Conservation (phyloP, 2,888 invertebrate genomes). For the Apotomis turbidana region DNA sequence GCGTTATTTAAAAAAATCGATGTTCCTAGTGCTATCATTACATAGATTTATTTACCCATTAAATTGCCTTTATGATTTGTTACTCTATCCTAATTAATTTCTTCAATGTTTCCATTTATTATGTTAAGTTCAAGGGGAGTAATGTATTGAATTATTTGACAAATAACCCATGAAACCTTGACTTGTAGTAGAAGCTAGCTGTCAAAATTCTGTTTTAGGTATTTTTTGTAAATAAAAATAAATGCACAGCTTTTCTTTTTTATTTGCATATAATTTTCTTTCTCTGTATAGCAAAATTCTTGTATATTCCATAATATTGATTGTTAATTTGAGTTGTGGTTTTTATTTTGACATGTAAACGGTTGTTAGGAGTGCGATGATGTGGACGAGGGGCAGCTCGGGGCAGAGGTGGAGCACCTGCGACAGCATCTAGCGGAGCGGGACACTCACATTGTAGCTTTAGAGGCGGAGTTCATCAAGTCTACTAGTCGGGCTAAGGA, state of each 20-base stretch:
- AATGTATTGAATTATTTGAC: conserved; percentile 37
- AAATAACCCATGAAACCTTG: conserved; percentile 27
- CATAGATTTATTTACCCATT: conserved; percentile 31
- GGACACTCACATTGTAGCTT: conserved; percentile 91
- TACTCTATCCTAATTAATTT: conserved; percentile 25
- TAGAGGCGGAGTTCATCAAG: conserved; percentile 93
- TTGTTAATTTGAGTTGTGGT: conserved; percentile 45
- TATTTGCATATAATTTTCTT: conserved; percentile 49
- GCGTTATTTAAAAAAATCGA: conserved; percentile 20
- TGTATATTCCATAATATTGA: conserved; percentile 19
- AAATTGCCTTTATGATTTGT: conserved; percentile 36
- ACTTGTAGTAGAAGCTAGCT: conserved; percentile 37
- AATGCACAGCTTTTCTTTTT: conserved; percentile 55
- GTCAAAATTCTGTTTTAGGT: conserved; percentile 42
- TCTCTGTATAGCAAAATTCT: conserved; percentile 25
- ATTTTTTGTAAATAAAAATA: conserved; percentile 33
- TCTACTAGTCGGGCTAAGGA: conserved; percentile 91
- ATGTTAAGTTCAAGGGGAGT: conserved; percentile 46
- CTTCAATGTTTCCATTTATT: conserved; percentile 22
- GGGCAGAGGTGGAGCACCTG: conserved; percentile 93
- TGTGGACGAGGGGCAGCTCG: conserved; percentile 86
- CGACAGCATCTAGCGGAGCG: conserved; percentile 92
- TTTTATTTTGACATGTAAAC: conserved; percentile 63
- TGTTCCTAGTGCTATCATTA: conserved; percentile 33
- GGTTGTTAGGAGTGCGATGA: conserved; percentile 75